Evolutionary conservation across 2,113 vertebrate genomes (phyloP), one percentile per base, ranked within the genome.

Genomic region (Callocephalon fimbriatum): DNA sequence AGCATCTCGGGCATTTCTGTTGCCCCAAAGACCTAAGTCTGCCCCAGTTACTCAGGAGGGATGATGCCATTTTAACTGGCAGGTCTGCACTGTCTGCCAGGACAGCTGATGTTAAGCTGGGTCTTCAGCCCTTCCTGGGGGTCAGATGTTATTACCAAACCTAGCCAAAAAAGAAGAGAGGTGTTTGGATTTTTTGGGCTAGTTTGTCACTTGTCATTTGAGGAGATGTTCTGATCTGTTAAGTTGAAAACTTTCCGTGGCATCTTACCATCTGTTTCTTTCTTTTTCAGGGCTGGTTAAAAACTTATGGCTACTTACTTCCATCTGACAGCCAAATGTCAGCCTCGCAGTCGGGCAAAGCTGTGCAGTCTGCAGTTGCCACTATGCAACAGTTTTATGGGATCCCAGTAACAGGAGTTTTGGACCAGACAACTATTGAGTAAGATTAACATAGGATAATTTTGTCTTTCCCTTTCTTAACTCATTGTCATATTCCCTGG

Each of bases 351-450:
- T 98, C 98, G 8, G 98, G 99, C 94, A 98, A 98, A 73, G 98
- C 98, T 97, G 98, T 99, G 98, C 99, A 99, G 98, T 98, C 98
- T 0, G 99, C 99, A 15, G 98, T 99, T 92, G 98, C 98, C 59
- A 98, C 99, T 94, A 99, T 99, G 99, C 99, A 99, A 94, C 98
- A 98, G 48, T 99, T 99, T 94, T 99, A 99, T 38, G 98, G 99
- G 68, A 99, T 99, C 54, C 98, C 99, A 12, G 98, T 99, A 86
- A 99, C 99, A 7, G 99, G 99, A 70, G 92, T 98, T 56, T 98
- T 99, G 95, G 99, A 99, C 89, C 95, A 99, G 95, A 99, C 98
- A 35, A 99, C 99, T 20, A 97, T 99, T 68, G 98, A 99, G 99
- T 99, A 95, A 99, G 99, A 98, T 54, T 37, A 77, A 74, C 29